Percentiles rank a stretch among this genome's conserved stretches.
Conservation (phyloP, 1,140 invertebrate species). For the Carposina sasakii region DNA sequence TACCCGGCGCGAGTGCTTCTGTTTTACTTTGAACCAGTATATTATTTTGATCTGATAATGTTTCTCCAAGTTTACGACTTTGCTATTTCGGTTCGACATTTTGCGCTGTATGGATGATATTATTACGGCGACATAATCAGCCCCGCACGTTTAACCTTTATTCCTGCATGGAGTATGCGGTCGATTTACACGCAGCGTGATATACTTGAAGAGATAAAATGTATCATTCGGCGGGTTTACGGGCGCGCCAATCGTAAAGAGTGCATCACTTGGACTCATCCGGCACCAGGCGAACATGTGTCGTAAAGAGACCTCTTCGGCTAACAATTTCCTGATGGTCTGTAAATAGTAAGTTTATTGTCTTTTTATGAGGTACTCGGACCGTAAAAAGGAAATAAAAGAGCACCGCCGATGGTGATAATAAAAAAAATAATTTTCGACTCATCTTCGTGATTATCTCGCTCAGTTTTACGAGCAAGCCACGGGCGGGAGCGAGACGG, state of each 20-base stretch:
- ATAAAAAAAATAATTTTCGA: slow-evolving; percentile 74
- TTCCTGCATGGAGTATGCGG: no score
- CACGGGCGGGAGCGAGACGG: slow-evolving; percentile 44
- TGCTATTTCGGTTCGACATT: no score
- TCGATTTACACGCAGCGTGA: slow-evolving; percentile 19
- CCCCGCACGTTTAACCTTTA: no score
- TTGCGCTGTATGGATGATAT: no score
- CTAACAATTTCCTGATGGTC: slow-evolving; percentile 73
- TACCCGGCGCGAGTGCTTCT: slow-evolving; percentile 22
- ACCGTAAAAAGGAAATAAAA: slow-evolving; percentile 73
- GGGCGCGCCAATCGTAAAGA: slow-evolving; percentile 63
- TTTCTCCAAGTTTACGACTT: no score
- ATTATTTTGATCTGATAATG: not conserved
- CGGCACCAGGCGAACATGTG: slow-evolving; percentile 58
- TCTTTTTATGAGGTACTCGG: slow-evolving; percentile 73
- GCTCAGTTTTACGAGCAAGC: slow-evolving; percentile 49
- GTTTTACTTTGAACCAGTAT: slow-evolving; percentile 10
- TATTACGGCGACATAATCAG: no score
- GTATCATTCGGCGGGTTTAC: slow-evolving; percentile 63
- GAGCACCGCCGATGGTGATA: slow-evolving; percentile 72
- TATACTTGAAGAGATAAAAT: slow-evolving; percentile 47
- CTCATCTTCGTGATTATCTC: slow-evolving; percentile 70
- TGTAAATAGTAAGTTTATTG: slow-evolving; percentile 73
- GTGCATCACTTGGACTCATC: slow-evolving; percentile 47
- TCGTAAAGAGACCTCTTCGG: slow-evolving; percentile 71